Base-by-base conservation (phyloP, 2,113 vertebrate species). In the Urocitellus parryii region DNA sequence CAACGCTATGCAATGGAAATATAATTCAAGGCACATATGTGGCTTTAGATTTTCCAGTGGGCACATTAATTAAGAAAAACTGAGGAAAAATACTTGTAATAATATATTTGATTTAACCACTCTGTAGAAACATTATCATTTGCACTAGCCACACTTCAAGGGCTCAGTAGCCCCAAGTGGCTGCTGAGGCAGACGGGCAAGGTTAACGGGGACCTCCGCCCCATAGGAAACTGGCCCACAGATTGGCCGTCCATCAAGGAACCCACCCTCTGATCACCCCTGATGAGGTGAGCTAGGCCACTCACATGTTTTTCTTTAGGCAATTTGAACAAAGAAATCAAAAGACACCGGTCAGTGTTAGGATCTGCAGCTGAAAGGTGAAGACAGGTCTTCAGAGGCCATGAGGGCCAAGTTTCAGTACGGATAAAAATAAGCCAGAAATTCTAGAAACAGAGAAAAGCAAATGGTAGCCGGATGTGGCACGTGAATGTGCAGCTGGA, bases 301-400 rank as follows among this genome's bases (percentile, higher is more conserved):
- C 34, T 53, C 94, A 63, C 61, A 8, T n/a, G 85, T 91, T 82
- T 83, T 79, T n/a, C 95, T 73, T 42, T 51, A 67, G 82, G 72
- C 24, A 78, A 58, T 88, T 86, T 81, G 63, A 95, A 61, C 82
- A 73, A 37, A 88, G 70, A 83, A 53, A 56, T 74, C 42, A 73
- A 56, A 78, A 88, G 80, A 39, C 34, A 34, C 56, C 51, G 17
- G 8, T 17, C 29, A 29, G 11, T 90, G 17, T 78, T 58, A 67
- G 78, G 12, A 45, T 67, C 67, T 70, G 37, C 81, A 53, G 24
- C 25, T 45, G 70, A 90, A 80, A 84, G 29, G 80, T 67, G 32
- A 80, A 68, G 34, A 22, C 17, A 16, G n/a, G 12, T 0, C 5
- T 37, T 42, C 48, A 48, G 65, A 67, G 84, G 32, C 34, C 4